A percentile compares a stretch with the other conserved stretches of the same genome.
Evolutionary conservation across 2,797 vertebrate genomes (phyloP).

Genomic region (Muraenolepis orangiensis): DNA sequence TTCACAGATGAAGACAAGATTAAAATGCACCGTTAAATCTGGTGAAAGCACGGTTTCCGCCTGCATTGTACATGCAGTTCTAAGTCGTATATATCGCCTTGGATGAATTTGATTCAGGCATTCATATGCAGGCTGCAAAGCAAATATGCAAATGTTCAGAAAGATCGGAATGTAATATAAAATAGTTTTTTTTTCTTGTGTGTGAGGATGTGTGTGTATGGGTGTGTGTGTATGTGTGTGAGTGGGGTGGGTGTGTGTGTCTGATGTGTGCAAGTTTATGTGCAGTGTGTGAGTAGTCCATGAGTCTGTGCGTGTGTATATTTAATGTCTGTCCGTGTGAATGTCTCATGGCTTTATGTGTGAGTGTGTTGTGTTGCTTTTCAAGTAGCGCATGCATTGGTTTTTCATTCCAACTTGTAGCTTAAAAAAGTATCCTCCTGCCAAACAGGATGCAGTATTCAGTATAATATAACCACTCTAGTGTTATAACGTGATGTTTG

Average conservation of each 20-base stretch:
- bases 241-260: background rate
- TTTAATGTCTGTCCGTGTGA: no score
- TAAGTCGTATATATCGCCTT: background rate
- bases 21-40: background rate
- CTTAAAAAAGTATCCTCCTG: no score
- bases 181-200: background rate
- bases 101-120: background rate
- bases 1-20: constrained; percentile 4
- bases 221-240: no score
- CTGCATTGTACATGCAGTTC: background rate
- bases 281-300: background rate
- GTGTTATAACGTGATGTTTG: no score
- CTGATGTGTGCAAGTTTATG: background rate
- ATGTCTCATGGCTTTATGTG: background rate
- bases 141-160: background rate
- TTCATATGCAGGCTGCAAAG: background rate
- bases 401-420: no score
- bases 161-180: background rate
- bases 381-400: no score
- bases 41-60: background rate
- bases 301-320: background rate
- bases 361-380: no score
- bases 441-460: no score
- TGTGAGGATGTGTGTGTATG: no score
- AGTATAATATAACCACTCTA: no score